Evolutionary conservation across 1,140 invertebrate genomes (phyloP), one percentile per base, ranked within the genome.

Genomic region (Chionoecetes opilio): DNA sequence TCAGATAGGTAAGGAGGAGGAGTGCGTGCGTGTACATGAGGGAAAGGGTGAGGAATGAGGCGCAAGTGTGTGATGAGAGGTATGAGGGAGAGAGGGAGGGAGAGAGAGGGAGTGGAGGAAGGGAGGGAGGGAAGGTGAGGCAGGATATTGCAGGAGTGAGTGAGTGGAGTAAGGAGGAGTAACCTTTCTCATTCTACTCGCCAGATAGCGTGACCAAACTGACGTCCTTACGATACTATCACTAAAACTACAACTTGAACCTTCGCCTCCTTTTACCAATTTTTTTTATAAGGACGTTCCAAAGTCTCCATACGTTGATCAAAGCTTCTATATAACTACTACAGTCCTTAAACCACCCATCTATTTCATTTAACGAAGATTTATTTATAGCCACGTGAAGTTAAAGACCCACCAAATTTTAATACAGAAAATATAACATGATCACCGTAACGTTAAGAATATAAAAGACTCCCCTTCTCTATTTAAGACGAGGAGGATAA

Each of bases 81-180:
- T 6, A 75, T 11, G 34, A 35, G 46, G 32, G 29, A 31, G n/a
- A 75, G 6, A 46, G 46, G 75, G 26, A 53, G 90, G n/a, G 5
- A 87, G 82, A 26, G 82, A 84, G 85, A 46, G 11, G 32, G 14
- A 53, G 34, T 9, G 17, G 38, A 34, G 34, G 46, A 53, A 91
- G 89, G 31, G 89, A 63, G n/a, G 53, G 90, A 91, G 41, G 53
- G 90, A 32, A 37, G 53, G 41, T 17, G 8, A 91, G 90, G 34
- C n/a, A 91, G 37, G 41, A 34, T 41, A 46, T 41, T 37, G 41
- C 35, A 91, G 89, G 46, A 53, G 46, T 14, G 46, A 46, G 41
- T 6, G 46, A 53, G 46, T 14, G 46, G 9, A 11, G 9, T 9
- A 17, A 53, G 46, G 21, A 53, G 9, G 46, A 32, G 85, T 9